These are phyloP conservation scores for Penaeus japonicus DNA, from an alignment of 1,140 invertebrate genomes.

Conservation along the genomic window DNA sequence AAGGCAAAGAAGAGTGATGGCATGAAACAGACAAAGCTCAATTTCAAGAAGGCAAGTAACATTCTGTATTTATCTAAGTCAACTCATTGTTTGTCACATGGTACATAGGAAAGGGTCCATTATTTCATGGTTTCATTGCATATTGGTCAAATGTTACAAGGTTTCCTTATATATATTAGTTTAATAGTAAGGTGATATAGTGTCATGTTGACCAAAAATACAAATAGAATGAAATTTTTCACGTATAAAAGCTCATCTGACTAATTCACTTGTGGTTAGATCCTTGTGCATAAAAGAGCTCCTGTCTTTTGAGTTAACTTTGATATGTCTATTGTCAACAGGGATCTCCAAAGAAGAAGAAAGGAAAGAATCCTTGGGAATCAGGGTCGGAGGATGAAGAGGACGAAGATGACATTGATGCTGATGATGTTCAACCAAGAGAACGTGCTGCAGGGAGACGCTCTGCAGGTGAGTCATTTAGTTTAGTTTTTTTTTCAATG, in stretches of 20 bases:
- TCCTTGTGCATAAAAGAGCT: background rate
- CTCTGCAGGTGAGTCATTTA: slow-evolving; percentile 8
- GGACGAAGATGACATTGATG: slow-evolving; percentile 18
- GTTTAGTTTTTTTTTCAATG: slow-evolving; percentile 9
- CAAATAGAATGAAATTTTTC: no score
- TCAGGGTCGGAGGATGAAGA: slow-evolving; percentile 43
- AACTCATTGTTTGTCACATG: slow-evolving; percentile 61
- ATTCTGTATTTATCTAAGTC: slow-evolving; percentile 58
- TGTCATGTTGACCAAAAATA: background rate
- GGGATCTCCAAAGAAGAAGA: slow-evolving; percentile 33
- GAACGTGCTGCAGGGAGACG: background rate
- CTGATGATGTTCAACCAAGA: slow-evolving; percentile 28
- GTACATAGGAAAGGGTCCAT: slow-evolving; percentile 8
- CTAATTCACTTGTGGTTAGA: no score
- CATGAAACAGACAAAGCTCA: slow-evolving; percentile 62
- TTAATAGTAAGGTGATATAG: background rate
- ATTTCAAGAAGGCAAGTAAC: slow-evolving; percentile 60
- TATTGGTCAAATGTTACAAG: slow-evolving; percentile 22
- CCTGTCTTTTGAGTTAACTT: slow-evolving; percentile 20
- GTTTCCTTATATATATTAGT: background rate
- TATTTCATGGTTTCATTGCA: no score
- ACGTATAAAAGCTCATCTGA: no score
- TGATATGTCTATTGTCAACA: background rate
- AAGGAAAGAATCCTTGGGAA: slow-evolving; percentile 35
- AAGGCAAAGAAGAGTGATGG: slow-evolving; percentile 66